These are phyloP conservation scores for Pollicipes pollicipes DNA, from an alignment of 1,140 invertebrate genomes.

Conservation along the genomic window DNA sequence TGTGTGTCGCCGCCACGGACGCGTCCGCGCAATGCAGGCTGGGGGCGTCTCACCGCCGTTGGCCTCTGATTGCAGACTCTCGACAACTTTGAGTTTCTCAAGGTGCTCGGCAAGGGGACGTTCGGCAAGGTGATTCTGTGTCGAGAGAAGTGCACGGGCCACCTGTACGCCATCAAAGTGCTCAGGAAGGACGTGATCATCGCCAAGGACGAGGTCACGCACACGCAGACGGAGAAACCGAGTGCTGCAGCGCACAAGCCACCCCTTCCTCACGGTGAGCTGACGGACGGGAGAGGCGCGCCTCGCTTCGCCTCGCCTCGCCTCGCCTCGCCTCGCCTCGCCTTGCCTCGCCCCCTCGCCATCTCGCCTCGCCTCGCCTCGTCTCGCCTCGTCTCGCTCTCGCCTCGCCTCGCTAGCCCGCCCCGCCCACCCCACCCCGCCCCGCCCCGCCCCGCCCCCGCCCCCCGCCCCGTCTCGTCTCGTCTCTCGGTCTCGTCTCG, in stretches of 20 bases:
- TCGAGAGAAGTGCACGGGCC: constrained; percentile 79
- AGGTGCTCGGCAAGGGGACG: constrained; percentile 95
- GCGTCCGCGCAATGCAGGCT: too few species aligned
- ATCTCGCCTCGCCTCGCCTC: too few species aligned
- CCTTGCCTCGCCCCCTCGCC: constrained; percentile 4
- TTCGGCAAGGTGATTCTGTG: constrained; percentile 99
- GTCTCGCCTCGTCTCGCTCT: too few species aligned
- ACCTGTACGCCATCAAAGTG: constrained; percentile 97
- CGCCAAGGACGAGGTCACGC: constrained; percentile 94
- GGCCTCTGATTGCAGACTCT: too few species aligned
- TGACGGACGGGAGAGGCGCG: background rate
- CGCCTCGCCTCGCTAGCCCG: too few species aligned
- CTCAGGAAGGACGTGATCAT: constrained; percentile 98
- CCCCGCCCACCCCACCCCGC: too few species aligned
- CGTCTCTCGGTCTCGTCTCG: too few species aligned
- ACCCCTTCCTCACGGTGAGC: constrained; percentile 95
- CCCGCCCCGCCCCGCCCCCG: too few species aligned
- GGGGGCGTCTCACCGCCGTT: too few species aligned
- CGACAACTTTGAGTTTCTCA: constrained; percentile 87
- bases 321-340: background rate
- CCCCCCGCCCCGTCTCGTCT: too few species aligned
- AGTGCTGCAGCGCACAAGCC: constrained; percentile 88
- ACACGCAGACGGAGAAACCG: constrained; percentile 96
- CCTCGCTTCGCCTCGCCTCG: background rate
- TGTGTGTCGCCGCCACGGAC: too few species aligned